Percentiles rank a stretch among this genome's conserved stretches.
Conservation (phyloP, 1,140 invertebrate species). For the Oncopodura yosiiana region DNA sequence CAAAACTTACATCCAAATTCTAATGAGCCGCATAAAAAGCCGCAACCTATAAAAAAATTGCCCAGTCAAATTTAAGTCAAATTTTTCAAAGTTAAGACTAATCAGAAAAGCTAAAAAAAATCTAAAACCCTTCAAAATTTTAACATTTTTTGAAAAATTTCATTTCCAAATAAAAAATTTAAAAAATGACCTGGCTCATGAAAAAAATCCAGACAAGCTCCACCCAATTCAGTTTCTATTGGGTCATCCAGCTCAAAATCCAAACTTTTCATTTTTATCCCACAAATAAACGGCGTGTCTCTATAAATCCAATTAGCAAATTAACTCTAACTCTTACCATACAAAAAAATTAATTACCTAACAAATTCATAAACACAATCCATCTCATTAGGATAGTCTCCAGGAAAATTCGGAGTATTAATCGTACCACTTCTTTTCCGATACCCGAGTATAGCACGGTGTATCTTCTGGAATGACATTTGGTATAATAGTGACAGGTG, state of each 20-base stretch:
- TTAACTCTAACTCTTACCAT: not conserved
- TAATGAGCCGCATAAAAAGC: constrained; percentile 22
- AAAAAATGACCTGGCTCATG: constrained; percentile 38
- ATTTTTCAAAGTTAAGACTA: not conserved
- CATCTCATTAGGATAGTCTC: constrained; percentile 38
- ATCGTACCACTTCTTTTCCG: constrained; percentile 38
- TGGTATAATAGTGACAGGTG: constrained; percentile 37
- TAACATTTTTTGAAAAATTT: not conserved
- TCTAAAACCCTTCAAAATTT: not conserved
- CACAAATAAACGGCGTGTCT: constrained; percentile 38
- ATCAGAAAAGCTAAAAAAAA: too few species aligned
- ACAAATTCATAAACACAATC: constrained; percentile 41
- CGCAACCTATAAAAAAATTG: constrained; percentile 11
- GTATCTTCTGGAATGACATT: constrained; percentile 32
- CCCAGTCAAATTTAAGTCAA: not conserved
- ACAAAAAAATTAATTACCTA: constrained; percentile 32
- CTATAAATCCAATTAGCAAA: constrained; percentile 32
- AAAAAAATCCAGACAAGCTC: constrained; percentile 40
- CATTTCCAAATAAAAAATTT: constrained; percentile 37
- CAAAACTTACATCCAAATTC: constrained; percentile 24
- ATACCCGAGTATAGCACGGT: constrained; percentile 39
- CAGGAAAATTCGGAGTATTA: constrained; percentile 39
- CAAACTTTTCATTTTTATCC: constrained; percentile 37
- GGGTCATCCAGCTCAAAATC: constrained; percentile 38
- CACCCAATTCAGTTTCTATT: constrained; percentile 37